A percentile compares a stretch with the other conserved stretches of the same genome.
Evolutionary conservation across 2,797 vertebrate genomes (phyloP).

Genomic region (Chloroceryle inda): DNA sequence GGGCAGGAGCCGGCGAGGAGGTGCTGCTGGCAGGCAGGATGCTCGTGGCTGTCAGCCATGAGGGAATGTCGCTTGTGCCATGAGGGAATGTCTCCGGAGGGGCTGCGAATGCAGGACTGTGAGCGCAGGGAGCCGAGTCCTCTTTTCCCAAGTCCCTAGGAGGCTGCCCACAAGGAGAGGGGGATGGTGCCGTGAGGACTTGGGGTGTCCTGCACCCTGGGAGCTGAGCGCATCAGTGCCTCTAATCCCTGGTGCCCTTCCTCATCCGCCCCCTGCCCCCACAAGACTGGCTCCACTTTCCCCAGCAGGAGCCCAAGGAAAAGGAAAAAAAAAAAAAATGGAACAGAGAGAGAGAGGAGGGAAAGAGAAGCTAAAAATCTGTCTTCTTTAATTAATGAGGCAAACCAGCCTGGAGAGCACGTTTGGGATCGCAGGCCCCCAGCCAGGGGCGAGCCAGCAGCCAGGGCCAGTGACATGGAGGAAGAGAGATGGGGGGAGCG

Average conservation of each 20-base stretch:
- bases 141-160: neutral
- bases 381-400: constrained; percentile 76
- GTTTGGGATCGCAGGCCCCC: constrained; percentile 70
- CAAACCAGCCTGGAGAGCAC: constrained; percentile 61
- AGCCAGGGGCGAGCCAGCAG: constrained; percentile 54
- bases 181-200: neutral
- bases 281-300: constrained; percentile 24
- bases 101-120: neutral
- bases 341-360: neutral
- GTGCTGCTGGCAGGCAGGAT: neutral
- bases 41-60: accelerated
- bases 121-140: neutral
- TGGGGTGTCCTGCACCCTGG: accelerated
- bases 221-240: neutral
- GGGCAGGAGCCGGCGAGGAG: accelerated
- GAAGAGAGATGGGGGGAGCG: constrained; percentile 57
- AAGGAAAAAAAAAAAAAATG: neutral
- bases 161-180: neutral
- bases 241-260: constrained; percentile 3
- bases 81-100: neutral
- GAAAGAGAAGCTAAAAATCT: constrained; percentile 68
- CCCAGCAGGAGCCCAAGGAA: constrained; percentile 41
- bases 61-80: neutral
- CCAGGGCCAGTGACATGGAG: constrained; percentile 64
- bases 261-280: constrained; percentile 4